These are phyloP conservation scores for Calycopis cecrops DNA, from an alignment of 1,140 invertebrate species.

Conservation along the genomic window DNA sequence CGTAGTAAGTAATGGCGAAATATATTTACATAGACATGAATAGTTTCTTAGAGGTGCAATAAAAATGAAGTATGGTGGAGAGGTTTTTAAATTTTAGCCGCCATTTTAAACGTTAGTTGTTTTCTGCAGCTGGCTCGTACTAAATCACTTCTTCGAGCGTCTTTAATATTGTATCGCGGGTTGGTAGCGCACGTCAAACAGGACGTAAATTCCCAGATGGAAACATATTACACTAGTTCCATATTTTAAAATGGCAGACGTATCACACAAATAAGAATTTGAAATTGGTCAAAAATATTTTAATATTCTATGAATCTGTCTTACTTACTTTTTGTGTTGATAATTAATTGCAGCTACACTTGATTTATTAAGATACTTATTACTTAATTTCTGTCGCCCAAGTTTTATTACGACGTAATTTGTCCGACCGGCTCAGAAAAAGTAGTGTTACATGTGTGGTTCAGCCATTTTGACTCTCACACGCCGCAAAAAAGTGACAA, in stretches of 20 bases:
- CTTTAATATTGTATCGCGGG: slow-evolving; percentile 9
- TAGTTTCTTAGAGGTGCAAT: slow-evolving; percentile 3
- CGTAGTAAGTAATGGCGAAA: neutral
- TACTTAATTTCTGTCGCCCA: too few relatives aligned
- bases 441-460: too few relatives aligned
- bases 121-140: neutral
- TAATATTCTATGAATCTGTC: too few relatives aligned
- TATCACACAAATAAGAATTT: slow-evolving; percentile 2
- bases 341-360: neutral
- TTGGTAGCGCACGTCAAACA: neutral
- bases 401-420: too few relatives aligned
- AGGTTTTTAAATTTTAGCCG: neutral
- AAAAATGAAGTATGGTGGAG: neutral
- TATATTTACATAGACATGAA: slow-evolving; percentile 1
- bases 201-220: too few relatives aligned
- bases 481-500: too few relatives aligned
- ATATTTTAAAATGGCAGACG: neutral
- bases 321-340: neutral
- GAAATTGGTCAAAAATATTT: neutral
- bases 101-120: neutral
- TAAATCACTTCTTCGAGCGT: neutral
- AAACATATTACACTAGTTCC: neutral
- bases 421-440: too few relatives aligned
- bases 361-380: too few relatives aligned
- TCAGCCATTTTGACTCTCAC: too few relatives aligned